Evolutionary conservation across 2,113 vertebrate genomes (phyloP).

Genomic region (Anseranas semipalmata): DNA sequence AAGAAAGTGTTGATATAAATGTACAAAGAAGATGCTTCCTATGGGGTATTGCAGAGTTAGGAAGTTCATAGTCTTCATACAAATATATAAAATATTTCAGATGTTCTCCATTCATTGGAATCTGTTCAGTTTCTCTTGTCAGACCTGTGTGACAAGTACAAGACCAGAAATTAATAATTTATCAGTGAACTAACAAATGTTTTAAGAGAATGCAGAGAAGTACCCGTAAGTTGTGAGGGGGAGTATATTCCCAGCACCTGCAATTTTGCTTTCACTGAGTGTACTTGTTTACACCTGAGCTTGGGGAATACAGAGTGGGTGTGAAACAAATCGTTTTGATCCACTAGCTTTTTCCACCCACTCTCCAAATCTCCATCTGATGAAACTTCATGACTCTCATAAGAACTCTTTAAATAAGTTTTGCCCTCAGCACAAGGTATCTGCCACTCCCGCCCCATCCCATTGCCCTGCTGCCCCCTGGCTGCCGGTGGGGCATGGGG

Average conservation of each 20-base stretch:
- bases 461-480: not conserved
- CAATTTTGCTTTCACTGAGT: not conserved
- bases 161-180: conserved; percentile 39
- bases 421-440: not conserved
- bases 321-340: not conserved
- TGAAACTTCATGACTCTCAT: not conserved
- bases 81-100: conserved; percentile 78
- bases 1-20: conserved; percentile 64
- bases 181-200: not conserved
- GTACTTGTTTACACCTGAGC: not conserved
- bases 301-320: not conserved
- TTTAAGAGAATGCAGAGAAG: conserved; percentile 16
- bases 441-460: not conserved
- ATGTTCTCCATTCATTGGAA: conserved; percentile 48
- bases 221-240: not conserved
- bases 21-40: conserved; percentile 69
- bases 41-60: not conserved
- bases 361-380: not conserved
- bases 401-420: not conserved
- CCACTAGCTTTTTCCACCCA: not conserved
- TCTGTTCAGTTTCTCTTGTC: conserved; percentile 14
- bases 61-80: conserved; percentile 72
- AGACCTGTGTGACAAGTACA: conserved; percentile 67
- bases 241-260: not conserved
- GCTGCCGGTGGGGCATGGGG: fast-evolving